These are phyloP conservation scores for Carcina quercana DNA, from an alignment of 2,888 invertebrate genomes.

Conservation along the genomic window DNA sequence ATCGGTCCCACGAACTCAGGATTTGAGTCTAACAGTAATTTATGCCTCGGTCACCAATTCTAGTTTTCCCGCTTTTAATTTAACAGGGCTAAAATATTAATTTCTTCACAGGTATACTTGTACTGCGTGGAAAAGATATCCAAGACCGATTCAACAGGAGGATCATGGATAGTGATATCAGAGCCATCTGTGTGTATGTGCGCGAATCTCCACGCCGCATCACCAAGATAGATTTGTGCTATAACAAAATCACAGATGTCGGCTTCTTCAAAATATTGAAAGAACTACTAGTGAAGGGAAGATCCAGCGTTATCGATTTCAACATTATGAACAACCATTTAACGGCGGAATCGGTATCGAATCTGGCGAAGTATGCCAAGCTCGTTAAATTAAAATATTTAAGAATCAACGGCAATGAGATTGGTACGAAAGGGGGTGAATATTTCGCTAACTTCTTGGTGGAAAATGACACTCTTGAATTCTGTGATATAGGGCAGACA, in stretches of 20 bases:
- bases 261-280: conserved; percentile 61
- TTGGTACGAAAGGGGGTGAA: conserved; percentile 69
- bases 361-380: conserved; percentile 43
- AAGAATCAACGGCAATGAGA: conserved; percentile 74
- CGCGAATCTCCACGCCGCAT: conserved; percentile 52
- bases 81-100: no score
- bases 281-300: conserved; percentile 48
- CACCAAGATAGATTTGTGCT: conserved; percentile 65
- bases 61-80: no score
- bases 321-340: conserved; percentile 75
- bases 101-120: no score
- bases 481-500: conserved; percentile 73
- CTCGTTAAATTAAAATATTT: conserved; percentile 63
- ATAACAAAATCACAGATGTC: conserved; percentile 70
- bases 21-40: no score
- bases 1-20: no score
- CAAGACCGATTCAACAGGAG: conserved; percentile 53
- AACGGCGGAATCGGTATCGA: conserved; percentile 46
- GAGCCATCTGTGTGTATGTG: conserved; percentile 63
- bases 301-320: conserved; percentile 64
- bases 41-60: no score
- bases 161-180: conserved; percentile 62
- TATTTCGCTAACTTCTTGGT: conserved; percentile 64
- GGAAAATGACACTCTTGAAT: conserved; percentile 55
- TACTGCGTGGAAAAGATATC: conserved; percentile 68